Conservation (phyloP, 2,888 invertebrate genomes). For the Monochamus alternatus region DNA sequence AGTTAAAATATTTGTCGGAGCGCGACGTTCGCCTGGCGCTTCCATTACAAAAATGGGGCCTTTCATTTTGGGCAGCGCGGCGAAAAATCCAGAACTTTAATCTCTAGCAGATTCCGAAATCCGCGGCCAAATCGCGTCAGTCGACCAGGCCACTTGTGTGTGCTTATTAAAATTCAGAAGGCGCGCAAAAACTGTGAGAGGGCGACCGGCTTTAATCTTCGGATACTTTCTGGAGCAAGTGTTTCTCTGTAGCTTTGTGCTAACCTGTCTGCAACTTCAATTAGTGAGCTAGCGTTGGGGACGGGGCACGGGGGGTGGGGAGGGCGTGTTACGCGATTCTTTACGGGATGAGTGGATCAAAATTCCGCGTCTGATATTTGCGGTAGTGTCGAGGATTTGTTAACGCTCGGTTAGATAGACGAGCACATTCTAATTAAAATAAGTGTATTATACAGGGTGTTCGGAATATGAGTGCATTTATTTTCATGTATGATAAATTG, state of each 20-base stretch:
- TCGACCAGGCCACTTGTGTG: constrained; percentile 45
- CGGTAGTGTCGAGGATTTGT: too few species aligned
- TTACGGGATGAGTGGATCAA: too few species aligned
- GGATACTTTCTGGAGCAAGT: constrained; percentile 60
- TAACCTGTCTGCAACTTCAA: constrained; percentile 54
- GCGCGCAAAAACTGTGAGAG: background rate
- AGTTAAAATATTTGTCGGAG: background rate
- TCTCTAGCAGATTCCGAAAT: background rate
- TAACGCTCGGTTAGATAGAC: too few species aligned
- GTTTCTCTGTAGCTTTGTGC: constrained; percentile 59
- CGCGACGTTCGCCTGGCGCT: background rate
- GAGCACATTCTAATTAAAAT: too few species aligned
- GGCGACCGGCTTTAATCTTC: constrained; percentile 60
- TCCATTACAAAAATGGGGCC: constrained; percentile 6
- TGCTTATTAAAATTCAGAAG: constrained; percentile 46
- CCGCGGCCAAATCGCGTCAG: background rate
- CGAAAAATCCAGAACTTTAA: constrained; percentile 4
- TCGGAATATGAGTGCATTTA: too few species aligned
- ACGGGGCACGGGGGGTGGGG: background rate
- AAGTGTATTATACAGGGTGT: too few species aligned
- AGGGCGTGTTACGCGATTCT: too few species aligned
- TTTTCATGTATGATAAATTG: too few species aligned
- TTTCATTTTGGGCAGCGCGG: background rate
- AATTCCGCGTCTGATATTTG: too few species aligned
- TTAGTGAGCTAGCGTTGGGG: background rate